Percentiles rank a stretch among this genome's conserved stretches.
Conservation (phyloP, 2,888 invertebrate species). For the Romanomermis culicivorax region DNA sequence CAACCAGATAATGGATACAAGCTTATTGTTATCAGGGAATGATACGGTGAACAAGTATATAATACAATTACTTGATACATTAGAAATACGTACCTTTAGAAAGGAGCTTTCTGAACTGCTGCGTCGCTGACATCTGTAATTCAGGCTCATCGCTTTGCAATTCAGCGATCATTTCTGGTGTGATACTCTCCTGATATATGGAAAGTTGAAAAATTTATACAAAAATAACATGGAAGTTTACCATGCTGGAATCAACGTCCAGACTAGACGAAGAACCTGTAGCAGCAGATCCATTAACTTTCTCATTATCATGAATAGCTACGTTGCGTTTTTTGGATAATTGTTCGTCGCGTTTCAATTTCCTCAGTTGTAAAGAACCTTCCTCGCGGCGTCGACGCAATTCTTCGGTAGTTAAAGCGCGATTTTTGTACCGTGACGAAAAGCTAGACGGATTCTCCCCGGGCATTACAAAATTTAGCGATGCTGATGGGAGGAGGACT, state of each 20-base stretch:
- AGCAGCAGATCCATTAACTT: not conserved
- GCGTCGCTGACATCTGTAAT: constrained; percentile 63
- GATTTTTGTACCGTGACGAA: constrained; percentile 57
- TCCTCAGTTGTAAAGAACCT: constrained; percentile 79
- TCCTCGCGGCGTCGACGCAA: constrained; percentile 74
- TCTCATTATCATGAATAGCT: not conserved
- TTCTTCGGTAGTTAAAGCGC: constrained; percentile 71
- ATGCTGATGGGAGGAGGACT: too few species aligned
- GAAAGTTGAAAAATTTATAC: too few species aligned
- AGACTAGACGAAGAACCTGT: not conserved
- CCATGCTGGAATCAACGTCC: not conserved
- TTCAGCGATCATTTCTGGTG: constrained; percentile 60
- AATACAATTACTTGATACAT: too few species aligned
- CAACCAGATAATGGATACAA: too few species aligned
- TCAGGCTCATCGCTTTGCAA: constrained; percentile 38
- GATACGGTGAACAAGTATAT: too few species aligned
- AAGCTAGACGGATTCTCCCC: too few species aligned
- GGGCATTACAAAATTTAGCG: too few species aligned
- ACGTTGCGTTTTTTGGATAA: constrained; percentile 17
- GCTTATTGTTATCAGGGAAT: too few species aligned
- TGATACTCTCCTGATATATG: not conserved
- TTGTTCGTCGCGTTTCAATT: constrained; percentile 85
- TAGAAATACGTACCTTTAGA: constrained; percentile 43
- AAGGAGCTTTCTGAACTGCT: constrained; percentile 72
- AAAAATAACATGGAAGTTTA: too few species aligned